phyloP scores from a whole-genome alignment of 2,113 vertebrate genomes.

The Mustelus asterias region DNA sequence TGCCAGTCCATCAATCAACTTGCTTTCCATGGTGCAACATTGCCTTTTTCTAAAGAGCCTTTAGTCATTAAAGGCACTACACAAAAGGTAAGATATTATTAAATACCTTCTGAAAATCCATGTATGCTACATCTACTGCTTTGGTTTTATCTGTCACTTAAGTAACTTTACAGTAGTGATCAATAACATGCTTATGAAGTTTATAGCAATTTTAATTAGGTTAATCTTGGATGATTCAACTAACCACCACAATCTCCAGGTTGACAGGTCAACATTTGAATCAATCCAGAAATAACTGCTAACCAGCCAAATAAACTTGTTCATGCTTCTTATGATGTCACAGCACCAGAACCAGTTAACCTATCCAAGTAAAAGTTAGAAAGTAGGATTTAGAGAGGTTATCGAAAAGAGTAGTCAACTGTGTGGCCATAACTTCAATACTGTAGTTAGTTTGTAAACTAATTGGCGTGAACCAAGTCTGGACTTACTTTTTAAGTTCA shows the following conservation, averaged over 20 bases:
- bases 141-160: not conserved
- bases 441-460: not conserved
- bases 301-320: not conserved
- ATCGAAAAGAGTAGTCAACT: not conserved
- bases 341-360: not conserved
- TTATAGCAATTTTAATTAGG: not conserved
- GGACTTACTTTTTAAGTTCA: conserved; percentile 32
- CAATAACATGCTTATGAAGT: too few relatives aligned
- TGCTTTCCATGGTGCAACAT: not conserved
- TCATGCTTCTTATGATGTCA: not conserved
- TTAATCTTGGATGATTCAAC: not conserved
- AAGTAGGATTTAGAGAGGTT: not conserved
- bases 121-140: not conserved
- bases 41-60: not conserved
- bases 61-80: not conserved
- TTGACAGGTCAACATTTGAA: not conserved
- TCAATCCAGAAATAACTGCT: not conserved
- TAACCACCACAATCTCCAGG: not conserved
- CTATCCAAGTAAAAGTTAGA: not conserved
- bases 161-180: too few relatives aligned
- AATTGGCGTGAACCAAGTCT: not conserved
- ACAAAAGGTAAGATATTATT: not conserved
- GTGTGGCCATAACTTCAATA: not conserved
- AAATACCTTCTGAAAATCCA: not conserved
- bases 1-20: not conserved